A percentile compares a stretch with the other conserved stretches of the same genome.
phyloP scores from a whole-genome alignment of 1,140 invertebrate genomes.

The Pentalonia nigronervosa region DNA sequence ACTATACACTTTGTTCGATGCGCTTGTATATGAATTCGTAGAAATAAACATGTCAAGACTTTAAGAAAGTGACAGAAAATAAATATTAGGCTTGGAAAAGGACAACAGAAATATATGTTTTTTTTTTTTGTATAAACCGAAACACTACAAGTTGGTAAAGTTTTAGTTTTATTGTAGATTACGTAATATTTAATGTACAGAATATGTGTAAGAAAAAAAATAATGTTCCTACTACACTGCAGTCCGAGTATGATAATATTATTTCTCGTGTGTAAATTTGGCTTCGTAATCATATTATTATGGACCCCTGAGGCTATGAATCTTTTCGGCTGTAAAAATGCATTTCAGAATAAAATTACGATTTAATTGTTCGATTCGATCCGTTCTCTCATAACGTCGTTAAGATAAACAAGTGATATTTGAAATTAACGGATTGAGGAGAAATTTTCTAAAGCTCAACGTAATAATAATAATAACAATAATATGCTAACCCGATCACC shows the following conservation, averaged over 20 bases:
- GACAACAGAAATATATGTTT: too few relatives aligned
- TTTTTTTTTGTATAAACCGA: background rate
- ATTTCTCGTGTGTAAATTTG: background rate
- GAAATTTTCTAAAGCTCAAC: background rate
- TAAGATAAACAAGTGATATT: background rate
- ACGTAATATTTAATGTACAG: background rate
- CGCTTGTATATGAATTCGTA: too few relatives aligned
- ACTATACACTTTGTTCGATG: too few relatives aligned
- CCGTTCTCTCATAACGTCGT: background rate
- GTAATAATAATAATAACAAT: background rate
- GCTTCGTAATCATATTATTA: background rate
- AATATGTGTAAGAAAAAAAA: background rate
- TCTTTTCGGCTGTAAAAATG: background rate
- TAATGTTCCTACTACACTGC: background rate
- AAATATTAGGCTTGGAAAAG: too few relatives aligned
- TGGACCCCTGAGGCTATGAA: too few relatives aligned
- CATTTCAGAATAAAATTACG: background rate
- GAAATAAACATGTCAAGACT: too few relatives aligned
- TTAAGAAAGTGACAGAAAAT: too few relatives aligned
- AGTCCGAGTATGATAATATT: background rate
- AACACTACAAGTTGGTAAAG: background rate
- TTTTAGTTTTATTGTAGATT: background rate
- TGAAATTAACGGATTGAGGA: background rate
- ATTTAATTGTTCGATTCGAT: background rate
- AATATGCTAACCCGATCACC: background rate